Evolutionary conservation across 2,113 vertebrate species (phyloP).

Genomic region (Axis porcinus): DNA sequence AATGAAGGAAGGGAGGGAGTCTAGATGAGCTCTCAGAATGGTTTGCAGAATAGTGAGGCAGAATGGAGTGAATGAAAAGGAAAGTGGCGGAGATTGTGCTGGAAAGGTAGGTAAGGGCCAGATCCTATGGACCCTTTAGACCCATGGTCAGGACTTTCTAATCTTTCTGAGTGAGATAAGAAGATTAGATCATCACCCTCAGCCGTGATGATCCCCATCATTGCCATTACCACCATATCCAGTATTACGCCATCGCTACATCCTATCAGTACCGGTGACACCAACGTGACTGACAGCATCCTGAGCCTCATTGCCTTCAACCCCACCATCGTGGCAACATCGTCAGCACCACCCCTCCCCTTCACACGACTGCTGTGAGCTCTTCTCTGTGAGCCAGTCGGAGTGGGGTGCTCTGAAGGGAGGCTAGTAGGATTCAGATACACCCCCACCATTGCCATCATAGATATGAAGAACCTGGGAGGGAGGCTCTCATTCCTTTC

Average conservation of each 20-base stretch:
- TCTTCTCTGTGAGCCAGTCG: not conserved
- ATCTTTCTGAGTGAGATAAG: not conserved
- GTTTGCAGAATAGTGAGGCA: not conserved
- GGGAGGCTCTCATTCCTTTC: not conserved
- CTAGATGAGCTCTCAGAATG: no score
- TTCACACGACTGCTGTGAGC: not conserved
- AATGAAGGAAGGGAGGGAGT: not conserved
- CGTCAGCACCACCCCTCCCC: not conserved
- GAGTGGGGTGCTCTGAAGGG: not conserved
- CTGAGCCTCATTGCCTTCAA: not conserved
- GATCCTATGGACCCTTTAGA: not conserved
- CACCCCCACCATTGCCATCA: not conserved
- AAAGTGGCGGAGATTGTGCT: rapidly evolving
- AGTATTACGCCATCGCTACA: not conserved
- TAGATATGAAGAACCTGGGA: not conserved
- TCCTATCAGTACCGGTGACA: not conserved
- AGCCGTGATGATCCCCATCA: not conserved
- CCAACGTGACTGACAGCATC: rapidly evolving
- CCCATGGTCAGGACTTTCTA: not conserved
- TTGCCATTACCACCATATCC: not conserved
- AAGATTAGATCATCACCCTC: not conserved
- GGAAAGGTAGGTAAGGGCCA: not conserved
- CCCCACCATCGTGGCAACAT: rapidly evolving
- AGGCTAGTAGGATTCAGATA: not conserved
- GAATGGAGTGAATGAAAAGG: rapidly evolving